phyloP scores from a whole-genome alignment of 2,797 vertebrate genomes.

The Danionella dracula region DNA sequence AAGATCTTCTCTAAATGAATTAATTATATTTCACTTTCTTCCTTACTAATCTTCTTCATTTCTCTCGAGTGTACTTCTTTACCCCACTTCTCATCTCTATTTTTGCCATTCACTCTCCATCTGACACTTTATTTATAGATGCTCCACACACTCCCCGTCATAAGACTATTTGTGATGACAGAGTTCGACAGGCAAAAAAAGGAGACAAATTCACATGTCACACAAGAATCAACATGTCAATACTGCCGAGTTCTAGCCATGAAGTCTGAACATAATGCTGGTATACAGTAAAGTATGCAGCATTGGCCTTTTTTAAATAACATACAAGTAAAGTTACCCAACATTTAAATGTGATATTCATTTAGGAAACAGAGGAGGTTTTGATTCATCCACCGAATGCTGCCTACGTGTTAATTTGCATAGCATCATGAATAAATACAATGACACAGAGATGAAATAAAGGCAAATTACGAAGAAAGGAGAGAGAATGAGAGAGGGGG shows the following conservation, averaged over 20 bases:
- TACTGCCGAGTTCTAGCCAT: too few relatives aligned
- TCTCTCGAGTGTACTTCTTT: background rate
- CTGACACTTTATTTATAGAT: constrained; percentile 66
- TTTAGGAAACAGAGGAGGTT: constrained; percentile 12
- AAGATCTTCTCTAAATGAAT: background rate
- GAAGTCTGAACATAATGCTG: constrained; percentile 23
- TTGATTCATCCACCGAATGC: constrained; percentile 27
- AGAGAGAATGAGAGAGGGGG: too few relatives aligned
- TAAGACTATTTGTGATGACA: constrained; percentile 66
- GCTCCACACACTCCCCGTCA: constrained; percentile 60
- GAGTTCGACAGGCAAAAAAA: constrained; percentile 50
- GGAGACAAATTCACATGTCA: constrained; percentile 26
- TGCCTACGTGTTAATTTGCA: constrained; percentile 39
- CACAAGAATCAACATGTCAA: constrained; percentile 23
- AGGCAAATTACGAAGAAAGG: too few relatives aligned
- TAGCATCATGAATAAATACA: constrained; percentile 23
- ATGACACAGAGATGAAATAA: constrained; percentile 3
- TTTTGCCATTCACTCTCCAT: constrained; percentile 33
- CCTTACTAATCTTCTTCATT: background rate
- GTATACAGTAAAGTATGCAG: too few relatives aligned
- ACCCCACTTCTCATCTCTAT: background rate
- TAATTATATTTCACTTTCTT: background rate
- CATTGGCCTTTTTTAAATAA: too few relatives aligned
- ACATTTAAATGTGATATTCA: constrained; percentile 15
- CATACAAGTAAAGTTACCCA: too few relatives aligned